These are phyloP conservation scores for Xestia rhomboidea DNA, from an alignment of 2,888 invertebrate species.

Conservation along the genomic window DNA sequence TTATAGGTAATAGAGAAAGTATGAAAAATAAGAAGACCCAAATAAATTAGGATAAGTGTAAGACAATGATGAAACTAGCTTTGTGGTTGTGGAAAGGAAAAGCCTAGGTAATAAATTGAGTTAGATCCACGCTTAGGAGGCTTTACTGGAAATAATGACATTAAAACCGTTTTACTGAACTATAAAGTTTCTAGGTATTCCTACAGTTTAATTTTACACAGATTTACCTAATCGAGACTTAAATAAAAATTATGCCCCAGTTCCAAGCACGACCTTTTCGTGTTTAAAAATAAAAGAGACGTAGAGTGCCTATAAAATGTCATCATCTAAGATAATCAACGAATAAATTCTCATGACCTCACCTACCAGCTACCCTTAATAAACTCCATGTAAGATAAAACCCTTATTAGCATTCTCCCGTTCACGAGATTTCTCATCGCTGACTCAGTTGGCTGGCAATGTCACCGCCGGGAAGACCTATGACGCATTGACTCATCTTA, in stretches of 20 bases:
- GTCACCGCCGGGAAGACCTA: conserved; percentile 60
- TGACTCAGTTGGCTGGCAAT: conserved; percentile 62
- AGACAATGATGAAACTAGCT: neutral
- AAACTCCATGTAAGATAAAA: conserved; percentile 51
- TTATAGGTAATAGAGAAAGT: neutral
- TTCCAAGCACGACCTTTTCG: neutral
- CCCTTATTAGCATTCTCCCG: conserved; percentile 56
- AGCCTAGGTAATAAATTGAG: neutral
- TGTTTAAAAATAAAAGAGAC: neutral
- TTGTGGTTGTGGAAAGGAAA: neutral
- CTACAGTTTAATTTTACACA: neutral
- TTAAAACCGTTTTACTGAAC: neutral
- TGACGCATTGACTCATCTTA: conserved; percentile 52
- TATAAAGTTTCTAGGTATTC: neutral
- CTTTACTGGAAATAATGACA: neutral
- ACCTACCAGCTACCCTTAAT: conserved; percentile 38
- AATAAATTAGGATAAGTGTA: neutral
- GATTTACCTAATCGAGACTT: neutral
- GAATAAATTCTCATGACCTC: conserved; percentile 39
- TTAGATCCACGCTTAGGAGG: neutral
- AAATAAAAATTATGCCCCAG: neutral
- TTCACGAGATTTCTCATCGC: conserved; percentile 56
- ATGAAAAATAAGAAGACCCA: neutral
- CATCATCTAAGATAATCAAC: conserved; percentile 21
- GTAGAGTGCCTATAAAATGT: neutral